These are phyloP conservation scores for Pocillopora damicornis DNA, from an alignment of 64 coral and sea anemone genomes.

Conservation along the genomic window DNA sequence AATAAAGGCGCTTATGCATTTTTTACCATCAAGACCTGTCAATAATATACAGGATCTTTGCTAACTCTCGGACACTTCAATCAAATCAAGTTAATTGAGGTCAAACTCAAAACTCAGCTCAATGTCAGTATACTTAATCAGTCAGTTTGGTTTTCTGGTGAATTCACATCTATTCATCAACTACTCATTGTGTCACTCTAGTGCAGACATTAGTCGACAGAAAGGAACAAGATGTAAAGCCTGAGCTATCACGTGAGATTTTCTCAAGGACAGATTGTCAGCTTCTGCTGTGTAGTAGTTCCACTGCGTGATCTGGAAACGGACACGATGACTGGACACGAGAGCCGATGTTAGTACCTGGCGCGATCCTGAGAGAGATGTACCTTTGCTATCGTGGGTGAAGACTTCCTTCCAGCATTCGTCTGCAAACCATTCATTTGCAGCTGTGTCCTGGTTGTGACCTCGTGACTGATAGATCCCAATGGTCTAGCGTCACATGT, in stretches of 20 bases:
- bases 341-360: conserved; percentile 51
- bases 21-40: too few species aligned
- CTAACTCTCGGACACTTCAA: too few species aligned
- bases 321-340: conserved; percentile 63
- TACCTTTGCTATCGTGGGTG: conserved; percentile 59
- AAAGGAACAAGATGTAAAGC: background rate
- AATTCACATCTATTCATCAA: too few species aligned
- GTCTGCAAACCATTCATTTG: conserved; percentile 73
- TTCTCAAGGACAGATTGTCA: conserved; percentile 51
- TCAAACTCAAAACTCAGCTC: too few species aligned
- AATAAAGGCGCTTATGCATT: too few species aligned
- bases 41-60: too few species aligned
- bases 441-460: conserved; percentile 60
- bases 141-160: too few species aligned
- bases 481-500: conserved; percentile 85
- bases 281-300: conserved; percentile 67
- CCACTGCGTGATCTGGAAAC: conserved; percentile 62
- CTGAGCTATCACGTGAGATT: conserved; percentile 75
- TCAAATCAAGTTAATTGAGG: too few species aligned
- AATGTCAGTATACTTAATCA: too few species aligned
- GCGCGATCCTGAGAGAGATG: conserved; percentile 13
- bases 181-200: too few species aligned
- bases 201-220: too few species aligned
- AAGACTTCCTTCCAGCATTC: conserved; percentile 65
- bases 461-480: conserved; percentile 56